Conservation (phyloP, 2,888 invertebrate genomes). For the Trichacis sp. region DNA sequence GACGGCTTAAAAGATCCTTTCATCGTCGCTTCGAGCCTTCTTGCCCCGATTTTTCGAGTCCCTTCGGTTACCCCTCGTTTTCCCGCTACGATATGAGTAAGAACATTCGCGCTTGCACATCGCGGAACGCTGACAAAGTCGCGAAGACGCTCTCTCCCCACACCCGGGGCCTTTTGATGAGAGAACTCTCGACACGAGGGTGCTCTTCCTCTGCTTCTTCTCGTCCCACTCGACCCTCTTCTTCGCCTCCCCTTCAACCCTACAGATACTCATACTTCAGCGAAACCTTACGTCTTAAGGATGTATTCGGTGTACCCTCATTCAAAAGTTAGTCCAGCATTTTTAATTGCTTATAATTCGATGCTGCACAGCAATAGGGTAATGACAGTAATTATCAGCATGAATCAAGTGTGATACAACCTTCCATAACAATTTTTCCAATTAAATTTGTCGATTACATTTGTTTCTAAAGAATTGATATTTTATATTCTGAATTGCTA, state of each 20-base stretch:
- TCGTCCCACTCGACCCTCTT: conserved; percentile 27
- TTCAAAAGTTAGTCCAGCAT: too few species aligned
- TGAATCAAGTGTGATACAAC: too few species aligned
- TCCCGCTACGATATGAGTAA: conserved; percentile 52
- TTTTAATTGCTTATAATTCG: too few species aligned
- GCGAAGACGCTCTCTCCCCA: conserved; percentile 49
- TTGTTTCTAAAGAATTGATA: too few species aligned
- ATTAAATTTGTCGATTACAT: too few species aligned
- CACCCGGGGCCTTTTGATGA: conserved; percentile 46
- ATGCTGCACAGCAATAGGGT: too few species aligned
- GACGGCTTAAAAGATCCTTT: conserved; percentile 22
- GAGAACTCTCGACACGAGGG: conserved; percentile 64
- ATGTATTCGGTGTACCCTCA: too few species aligned
- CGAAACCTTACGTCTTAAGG: too few species aligned
- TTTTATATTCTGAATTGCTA: too few species aligned
- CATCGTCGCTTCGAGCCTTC: conserved; percentile 35
- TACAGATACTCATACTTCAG: conserved; percentile 1
- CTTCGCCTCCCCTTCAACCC: conserved; percentile 3
- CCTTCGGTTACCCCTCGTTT: conserved; percentile 46
- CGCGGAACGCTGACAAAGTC: conserved; percentile 63
- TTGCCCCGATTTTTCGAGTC: conserved; percentile 43
- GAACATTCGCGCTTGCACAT: conserved; percentile 56
- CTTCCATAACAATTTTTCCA: too few species aligned
- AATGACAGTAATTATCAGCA: too few species aligned
- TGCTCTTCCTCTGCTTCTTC: conserved; percentile 34